A percentile compares a stretch with the other conserved stretches of the same genome.
Evolutionary conservation across 2,113 vertebrate species (phyloP).

Genomic region (Pomatorhinus ruficollis): DNA sequence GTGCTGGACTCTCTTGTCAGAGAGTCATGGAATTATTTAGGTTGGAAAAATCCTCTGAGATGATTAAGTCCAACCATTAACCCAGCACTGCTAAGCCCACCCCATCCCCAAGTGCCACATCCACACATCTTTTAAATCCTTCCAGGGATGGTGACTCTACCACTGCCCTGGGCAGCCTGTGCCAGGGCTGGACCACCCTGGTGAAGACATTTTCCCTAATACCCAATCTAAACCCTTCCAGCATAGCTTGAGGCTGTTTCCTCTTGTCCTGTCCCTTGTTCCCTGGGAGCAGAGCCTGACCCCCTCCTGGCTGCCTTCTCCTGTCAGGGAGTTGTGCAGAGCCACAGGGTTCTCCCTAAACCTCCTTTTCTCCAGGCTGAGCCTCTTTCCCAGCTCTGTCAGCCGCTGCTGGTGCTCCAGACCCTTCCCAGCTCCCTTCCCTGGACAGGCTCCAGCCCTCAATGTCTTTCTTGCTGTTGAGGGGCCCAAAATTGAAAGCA

Average conservation of each 20-base stretch:
- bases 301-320: fast-evolving
- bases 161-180: background rate
- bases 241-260: fast-evolving
- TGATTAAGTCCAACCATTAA: background rate
- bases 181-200: background rate
- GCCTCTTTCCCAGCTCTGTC: background rate
- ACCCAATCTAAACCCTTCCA: background rate
- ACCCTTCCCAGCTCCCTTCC: background rate
- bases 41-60: background rate
- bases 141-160: background rate
- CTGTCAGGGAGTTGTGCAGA: background rate
- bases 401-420: fast-evolving
- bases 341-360: fast-evolving
- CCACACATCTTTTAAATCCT: background rate
- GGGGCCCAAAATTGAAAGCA: background rate
- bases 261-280: fast-evolving
- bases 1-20: background rate
- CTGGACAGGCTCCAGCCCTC: fast-evolving
- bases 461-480: background rate
- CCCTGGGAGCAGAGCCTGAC: fast-evolving
- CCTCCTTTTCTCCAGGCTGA: background rate
- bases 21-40: background rate
- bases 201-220: background rate
- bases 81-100: background rate
- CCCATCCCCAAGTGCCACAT: background rate